Percentiles rank a stretch among this genome's conserved stretches.
Evolutionary conservation across 2,888 invertebrate genomes (phyloP).

Genomic region (Exephanes ischioxanthus): DNA sequence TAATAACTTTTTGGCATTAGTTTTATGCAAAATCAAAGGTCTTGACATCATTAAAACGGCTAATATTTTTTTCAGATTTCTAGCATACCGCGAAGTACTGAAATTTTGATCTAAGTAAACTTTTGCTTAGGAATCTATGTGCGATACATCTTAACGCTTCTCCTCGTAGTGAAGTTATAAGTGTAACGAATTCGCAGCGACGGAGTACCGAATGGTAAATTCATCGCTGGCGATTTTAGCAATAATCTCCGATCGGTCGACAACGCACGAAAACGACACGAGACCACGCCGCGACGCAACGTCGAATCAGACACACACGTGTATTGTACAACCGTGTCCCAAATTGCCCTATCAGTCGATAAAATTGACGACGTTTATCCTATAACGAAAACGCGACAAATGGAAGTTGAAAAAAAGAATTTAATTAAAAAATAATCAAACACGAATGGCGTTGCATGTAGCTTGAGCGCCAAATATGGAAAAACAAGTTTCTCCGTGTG

Average conservation of each 20-base stretch:
- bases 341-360: not conserved
- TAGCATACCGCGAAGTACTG: too few species aligned
- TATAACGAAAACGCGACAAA: not conserved
- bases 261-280: constrained; percentile 21
- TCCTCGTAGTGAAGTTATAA: not conserved
- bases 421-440: not conserved
- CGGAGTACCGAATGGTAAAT: not conserved
- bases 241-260: constrained; percentile 2
- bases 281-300: constrained; percentile 12
- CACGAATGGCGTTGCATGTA: not conserved
- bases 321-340: not conserved
- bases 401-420: not conserved
- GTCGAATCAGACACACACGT: not conserved
- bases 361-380: constrained; percentile 8
- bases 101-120: too few species aligned
- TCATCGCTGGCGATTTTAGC: constrained; percentile 33
- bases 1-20: too few species aligned
- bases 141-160: not conserved
- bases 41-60: too few species aligned
- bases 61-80: too few species aligned
- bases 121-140: too few species aligned
- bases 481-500: not conserved
- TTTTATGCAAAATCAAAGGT: too few species aligned
- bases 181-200: not conserved
- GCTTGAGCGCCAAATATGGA: not conserved